Percentiles rank a stretch among this genome's conserved stretches.
Conservation (phyloP, 2,113 vertebrate species). For the Rafetus swinhoei region DNA sequence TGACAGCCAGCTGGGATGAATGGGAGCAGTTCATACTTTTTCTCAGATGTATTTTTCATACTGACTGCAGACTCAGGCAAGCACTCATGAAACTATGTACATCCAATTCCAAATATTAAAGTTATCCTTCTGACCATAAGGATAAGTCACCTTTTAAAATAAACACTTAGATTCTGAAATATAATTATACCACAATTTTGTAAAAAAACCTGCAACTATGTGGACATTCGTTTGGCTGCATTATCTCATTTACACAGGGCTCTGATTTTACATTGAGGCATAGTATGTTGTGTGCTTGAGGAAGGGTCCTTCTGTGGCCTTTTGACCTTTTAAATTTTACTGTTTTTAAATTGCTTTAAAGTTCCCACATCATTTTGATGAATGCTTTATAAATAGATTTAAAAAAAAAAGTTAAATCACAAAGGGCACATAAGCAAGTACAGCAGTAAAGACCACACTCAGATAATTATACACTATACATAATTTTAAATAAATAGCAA, state of each 20-base stretch:
- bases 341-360: background rate
- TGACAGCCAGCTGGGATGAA: background rate
- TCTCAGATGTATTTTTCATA: background rate
- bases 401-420: background rate
- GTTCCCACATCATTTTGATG: background rate
- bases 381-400: no score
- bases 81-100: background rate
- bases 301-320: background rate
- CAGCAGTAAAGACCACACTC: slow-evolving; percentile 23
- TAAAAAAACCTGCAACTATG: slow-evolving; percentile 3
- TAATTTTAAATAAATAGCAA: slow-evolving; percentile 22
- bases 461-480: background rate
- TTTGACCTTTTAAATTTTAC: background rate
- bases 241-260: slow-evolving; percentile 37
- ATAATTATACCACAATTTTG: slow-evolving; percentile 19
- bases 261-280: slow-evolving; percentile 25
- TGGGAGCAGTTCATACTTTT: background rate
- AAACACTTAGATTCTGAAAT: slow-evolving; percentile 43
- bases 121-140: slow-evolving; percentile 13
- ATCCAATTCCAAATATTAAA: background rate
- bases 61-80: background rate
- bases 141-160: slow-evolving; percentile 33
- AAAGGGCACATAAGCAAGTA: background rate
- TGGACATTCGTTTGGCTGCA: slow-evolving; percentile 6
- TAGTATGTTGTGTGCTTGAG: background rate